Conservation (phyloP, 2,888 invertebrate genomes). For the Dasypolia templi region DNA sequence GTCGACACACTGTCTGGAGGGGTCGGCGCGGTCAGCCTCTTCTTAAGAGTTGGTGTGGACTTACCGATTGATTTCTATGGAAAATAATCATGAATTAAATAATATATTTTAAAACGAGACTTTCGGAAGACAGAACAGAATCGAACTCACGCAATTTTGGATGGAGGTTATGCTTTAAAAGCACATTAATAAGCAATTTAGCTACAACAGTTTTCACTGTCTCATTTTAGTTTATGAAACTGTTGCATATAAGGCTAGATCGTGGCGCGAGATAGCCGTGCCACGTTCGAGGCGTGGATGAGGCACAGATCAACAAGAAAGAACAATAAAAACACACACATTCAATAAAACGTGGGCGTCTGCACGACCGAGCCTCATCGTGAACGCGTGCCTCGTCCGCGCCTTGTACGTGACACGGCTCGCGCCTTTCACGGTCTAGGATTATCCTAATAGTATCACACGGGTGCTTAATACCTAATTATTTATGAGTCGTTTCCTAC, state of each 20-base stretch:
- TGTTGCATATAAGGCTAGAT: background rate
- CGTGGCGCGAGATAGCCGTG: background rate
- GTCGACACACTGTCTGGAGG: constrained; percentile 89
- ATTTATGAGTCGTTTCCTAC: background rate
- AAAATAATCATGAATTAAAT: background rate
- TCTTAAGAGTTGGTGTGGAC: constrained; percentile 89
- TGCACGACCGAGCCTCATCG: background rate
- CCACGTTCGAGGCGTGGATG: background rate
- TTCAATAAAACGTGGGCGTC: background rate
- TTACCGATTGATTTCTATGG: constrained; percentile 80
- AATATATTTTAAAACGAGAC: background rate
- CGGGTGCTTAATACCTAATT: background rate
- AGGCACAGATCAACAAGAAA: background rate
- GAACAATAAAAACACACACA: background rate
- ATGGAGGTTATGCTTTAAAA: background rate
- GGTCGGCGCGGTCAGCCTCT: constrained; percentile 92
- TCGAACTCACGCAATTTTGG: background rate
- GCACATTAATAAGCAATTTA: background rate
- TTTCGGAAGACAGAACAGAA: background rate
- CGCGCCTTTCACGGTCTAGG: background rate
- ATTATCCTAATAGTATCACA: background rate
- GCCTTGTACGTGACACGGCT: background rate
- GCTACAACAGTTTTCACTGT: background rate
- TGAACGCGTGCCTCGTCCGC: background rate
- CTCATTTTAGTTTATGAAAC: background rate